Evolutionary conservation across 2,888 invertebrate genomes (phyloP), one percentile per base, ranked within the genome.

Genomic region (Habroteleia sp.): DNA sequence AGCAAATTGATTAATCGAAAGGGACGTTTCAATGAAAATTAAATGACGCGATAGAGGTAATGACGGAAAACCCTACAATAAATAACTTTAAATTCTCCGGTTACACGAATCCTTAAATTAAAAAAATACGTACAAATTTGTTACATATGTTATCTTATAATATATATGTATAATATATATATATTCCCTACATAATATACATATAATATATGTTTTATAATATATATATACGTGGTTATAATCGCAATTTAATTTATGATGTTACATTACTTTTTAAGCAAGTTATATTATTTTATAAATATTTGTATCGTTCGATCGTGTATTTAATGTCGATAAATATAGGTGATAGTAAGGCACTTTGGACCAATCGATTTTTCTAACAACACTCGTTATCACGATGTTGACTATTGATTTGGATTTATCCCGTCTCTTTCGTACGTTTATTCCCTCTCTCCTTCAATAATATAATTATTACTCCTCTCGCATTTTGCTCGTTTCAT

Each of bases 321-420:
- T 50, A 27, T 3, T 27, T 27, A 5, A 5, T 7, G 27, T 27
- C 7, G 7, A 27, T 27, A 86, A 86, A 85, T 84, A 84, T 84
- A 86, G 83, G 5, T 50, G 84, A 84, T 87, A 86, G 84, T 86
- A 87, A 87, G 87, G 87, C 87, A 87, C 86, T 84, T 85, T 82
- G 82, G 84, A 84, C 81, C 81, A 83, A 82, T 84, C 81, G 80
- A 80, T 84, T 80, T 54, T 42, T 77, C 83, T 80, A 83, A 85
- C 82, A 84, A 81, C 82, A 74, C 81, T 82, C 44, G n/a, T 33
- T 44, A 62, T 50, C 37, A 5, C 41, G 14, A 10, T 35, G 31
- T 37, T 7, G 6, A 16, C 33, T 50, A 58, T 27, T 20, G 41
- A 44, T 6, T 17, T 25, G 20, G 6, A 31, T 39, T 31, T 8